Base-by-base conservation (phyloP, 2,888 invertebrate species). In the Stegophylla sp. region DNA sequence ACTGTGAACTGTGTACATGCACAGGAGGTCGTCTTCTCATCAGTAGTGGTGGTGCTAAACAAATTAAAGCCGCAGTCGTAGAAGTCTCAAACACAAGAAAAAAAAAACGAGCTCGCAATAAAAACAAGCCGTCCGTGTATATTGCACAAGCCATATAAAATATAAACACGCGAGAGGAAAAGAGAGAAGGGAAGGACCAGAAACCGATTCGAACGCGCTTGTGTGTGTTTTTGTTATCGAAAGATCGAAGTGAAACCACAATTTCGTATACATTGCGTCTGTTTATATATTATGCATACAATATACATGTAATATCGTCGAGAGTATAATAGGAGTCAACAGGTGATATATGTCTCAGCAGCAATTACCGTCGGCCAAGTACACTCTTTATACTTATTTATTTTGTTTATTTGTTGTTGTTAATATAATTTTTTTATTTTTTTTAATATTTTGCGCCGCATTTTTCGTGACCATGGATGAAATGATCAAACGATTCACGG, bases 211-310 rank as follows among this genome's bases (percentile, higher is more conserved):
- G 5, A 0, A 20, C 3, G 1, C 12, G 45, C 20, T 15, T 67
- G 26, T 67, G 26, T 28, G 67, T 48, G 43, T 67, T n/a, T 67
- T 67, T 67, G 45, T 67, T 67, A 67, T 48, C 67, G 28, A 26
- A 26, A 23, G 67, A 67, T 67, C 48, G 20, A 67, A 67, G 67
- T 67, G 67, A 67, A 67, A 67, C 48, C 67, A 26, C 67, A 67
- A 67, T 28, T 67, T 48, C 67, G 26, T 17, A 67, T 26, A 28
- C 28, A 28, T 45, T 17, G 34, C 26, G 23, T 13, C 28, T 15
- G 17, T 41, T 41, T 64, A 15, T 20, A 41, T 20, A 12, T 64
- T 43, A 23, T 15, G 43, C 3, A 23, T 66, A 45, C 23, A 34
- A 34, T 66, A 66, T 45, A 43, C 4, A 13, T 20, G 43, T 64